Conservation (phyloP, 2,888 invertebrate species). For the Trichacis sp. region DNA sequence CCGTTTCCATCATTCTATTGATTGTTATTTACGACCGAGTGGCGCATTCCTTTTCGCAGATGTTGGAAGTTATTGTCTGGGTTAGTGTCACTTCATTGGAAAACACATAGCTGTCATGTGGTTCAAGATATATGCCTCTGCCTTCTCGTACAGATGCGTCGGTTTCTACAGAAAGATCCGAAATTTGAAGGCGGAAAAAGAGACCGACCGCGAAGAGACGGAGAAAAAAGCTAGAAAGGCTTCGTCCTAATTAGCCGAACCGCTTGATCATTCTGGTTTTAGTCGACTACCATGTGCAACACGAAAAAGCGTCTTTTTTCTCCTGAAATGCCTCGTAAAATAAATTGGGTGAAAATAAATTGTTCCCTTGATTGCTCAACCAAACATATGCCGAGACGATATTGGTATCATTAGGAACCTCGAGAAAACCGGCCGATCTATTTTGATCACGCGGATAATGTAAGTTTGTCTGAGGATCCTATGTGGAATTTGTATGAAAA, state of each 20-base stretch:
- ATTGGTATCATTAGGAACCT: not conserved
- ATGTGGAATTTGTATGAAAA: too few relatives aligned
- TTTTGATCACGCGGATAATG: too few relatives aligned
- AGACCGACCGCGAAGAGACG: slow-evolving; percentile 6
- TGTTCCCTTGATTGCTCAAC: slow-evolving; percentile 12
- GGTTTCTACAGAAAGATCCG: slow-evolving; percentile 38
- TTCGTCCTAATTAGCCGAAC: slow-evolving; percentile 40
- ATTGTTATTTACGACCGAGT: not conserved
- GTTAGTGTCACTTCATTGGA: slow-evolving; percentile 35
- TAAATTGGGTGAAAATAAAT: slow-evolving; percentile 39
- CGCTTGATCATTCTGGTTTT: slow-evolving; percentile 43
- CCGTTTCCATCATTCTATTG: slow-evolving; percentile 23
- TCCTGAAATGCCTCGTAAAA: slow-evolving; percentile 28
- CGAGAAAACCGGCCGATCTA: not conserved
- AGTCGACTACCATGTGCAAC: slow-evolving; percentile 33
- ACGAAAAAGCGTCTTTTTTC: slow-evolving; percentile 18
- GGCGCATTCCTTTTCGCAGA: slow-evolving; percentile 36
- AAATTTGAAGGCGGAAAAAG: slow-evolving; percentile 26
- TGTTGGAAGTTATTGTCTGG: slow-evolving; percentile 43
- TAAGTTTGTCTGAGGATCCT: too few relatives aligned
- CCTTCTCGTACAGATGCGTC: slow-evolving; percentile 42
- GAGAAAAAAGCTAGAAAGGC: slow-evolving; percentile 16
- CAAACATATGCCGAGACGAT: not conserved
- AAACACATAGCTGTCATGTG: slow-evolving; percentile 40
- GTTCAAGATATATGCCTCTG: slow-evolving; percentile 35